Evolutionary conservation across 2,113 vertebrate species (phyloP).

Genomic region (Vombatus ursinus): DNA sequence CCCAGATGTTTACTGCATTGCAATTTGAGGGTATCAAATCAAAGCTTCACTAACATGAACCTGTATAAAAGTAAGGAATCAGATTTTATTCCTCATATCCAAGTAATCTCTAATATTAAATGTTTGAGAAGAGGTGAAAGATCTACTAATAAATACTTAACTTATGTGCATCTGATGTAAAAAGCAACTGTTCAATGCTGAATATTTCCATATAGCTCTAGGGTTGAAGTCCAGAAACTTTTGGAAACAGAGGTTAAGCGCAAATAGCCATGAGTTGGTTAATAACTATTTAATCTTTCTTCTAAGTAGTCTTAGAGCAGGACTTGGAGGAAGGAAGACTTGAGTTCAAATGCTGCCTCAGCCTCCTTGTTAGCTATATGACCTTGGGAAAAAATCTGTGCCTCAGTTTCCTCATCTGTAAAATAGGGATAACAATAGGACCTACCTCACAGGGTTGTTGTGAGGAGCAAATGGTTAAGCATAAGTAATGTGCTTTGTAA

Average conservation of each 20-base stretch:
- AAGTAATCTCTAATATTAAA: slow-evolving; percentile 8
- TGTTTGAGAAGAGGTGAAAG: neutral
- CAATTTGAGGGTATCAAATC: slow-evolving; percentile 39
- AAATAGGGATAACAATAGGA: neutral
- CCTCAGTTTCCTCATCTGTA: neutral
- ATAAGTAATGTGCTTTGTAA: neutral
- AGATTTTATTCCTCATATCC: slow-evolving; percentile 34
- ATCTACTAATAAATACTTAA: neutral
- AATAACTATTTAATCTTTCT: slow-evolving; percentile 44
- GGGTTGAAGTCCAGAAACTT: neutral
- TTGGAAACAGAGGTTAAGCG: slow-evolving; percentile 26
- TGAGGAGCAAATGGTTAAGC: neutral
- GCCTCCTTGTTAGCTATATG: neutral
- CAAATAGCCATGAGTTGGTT: slow-evolving; percentile 51
- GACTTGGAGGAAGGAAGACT: neutral
- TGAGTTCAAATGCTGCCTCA: neutral
- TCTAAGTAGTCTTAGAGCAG: neutral
- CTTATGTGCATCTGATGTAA: neutral
- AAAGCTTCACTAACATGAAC: slow-evolving; percentile 48
- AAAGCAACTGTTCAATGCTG: slow-evolving; percentile 55
- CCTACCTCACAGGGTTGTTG: neutral
- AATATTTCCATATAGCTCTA: slow-evolving; percentile 13
- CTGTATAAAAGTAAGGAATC: slow-evolving; percentile 18
- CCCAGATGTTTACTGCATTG: slow-evolving; percentile 61
- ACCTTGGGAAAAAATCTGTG: neutral